Evolutionary conservation across 2,113 vertebrate species (phyloP).

Genomic region (Rhea pennata): DNA sequence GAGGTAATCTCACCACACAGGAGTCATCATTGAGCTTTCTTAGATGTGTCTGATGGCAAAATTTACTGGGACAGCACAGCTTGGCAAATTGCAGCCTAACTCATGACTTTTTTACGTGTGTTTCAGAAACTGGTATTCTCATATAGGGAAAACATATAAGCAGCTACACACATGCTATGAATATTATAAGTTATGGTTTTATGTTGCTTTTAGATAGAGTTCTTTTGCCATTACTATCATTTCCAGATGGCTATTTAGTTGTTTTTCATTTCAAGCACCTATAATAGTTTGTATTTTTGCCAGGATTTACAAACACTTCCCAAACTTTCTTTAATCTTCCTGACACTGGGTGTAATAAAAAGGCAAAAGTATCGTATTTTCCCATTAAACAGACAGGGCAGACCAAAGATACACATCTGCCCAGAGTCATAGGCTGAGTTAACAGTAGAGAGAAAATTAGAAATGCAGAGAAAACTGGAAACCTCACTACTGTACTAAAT

Average conservation of each 20-base stretch:
- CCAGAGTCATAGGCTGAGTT: not conserved
- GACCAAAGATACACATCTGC: not conserved
- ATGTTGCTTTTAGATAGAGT: not conserved
- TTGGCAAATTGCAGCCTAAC: not conserved
- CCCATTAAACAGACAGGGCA: not conserved
- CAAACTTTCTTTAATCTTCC: not conserved
- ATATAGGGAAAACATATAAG: not conserved
- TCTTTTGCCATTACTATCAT: not conserved
- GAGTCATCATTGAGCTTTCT: not conserved
- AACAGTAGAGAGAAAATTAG: not conserved
- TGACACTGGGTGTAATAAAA: fast-evolving
- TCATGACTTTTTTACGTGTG: not conserved
- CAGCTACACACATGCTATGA: not conserved
- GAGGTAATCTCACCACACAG: not conserved
- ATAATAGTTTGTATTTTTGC: not conserved
- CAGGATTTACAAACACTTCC: not conserved
- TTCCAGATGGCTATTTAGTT: conserved; percentile 8
- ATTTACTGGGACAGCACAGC: not conserved
- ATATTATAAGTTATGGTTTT: not conserved
- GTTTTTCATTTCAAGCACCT: not conserved
- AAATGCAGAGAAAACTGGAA: not conserved
- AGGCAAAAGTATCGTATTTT: not conserved
- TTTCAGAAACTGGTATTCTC: not conserved
- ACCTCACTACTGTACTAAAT: not conserved
- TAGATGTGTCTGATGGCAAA: not conserved